Base-by-base conservation (phyloP, 2,113 vertebrate genomes). In the Epinephelus fuscoguttatus region DNA sequence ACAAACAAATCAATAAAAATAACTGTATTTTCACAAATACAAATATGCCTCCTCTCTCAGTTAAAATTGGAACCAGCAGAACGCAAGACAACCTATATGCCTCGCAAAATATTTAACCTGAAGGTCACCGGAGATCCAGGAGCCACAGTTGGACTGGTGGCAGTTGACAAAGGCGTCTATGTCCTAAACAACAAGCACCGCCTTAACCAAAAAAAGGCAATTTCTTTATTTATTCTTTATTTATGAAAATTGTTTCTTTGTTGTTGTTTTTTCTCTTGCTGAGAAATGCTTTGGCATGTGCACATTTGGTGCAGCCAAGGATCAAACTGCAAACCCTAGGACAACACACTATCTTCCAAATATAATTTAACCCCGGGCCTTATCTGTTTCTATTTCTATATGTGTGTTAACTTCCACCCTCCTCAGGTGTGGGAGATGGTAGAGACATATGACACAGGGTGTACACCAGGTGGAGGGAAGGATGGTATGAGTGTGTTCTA, bases 141-240 rank as follows among this genome's bases (percentile, higher is more conserved):
- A 0, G 94, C 96, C 60, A 87, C 33, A 8, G 94, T 96, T 42
- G 94, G 92, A 37, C 79, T 97, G 66, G 93, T 96, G 33, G 95
- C 93, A 2, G 93, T 96, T 59, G 95, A 96, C 87, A 96, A 96
- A 84, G 94, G 92, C 0, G 88, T 96, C 42, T 94, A 91, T 6
- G 78, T 91, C 21, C 81, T 96, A 25, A 96, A 94, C 75, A 78
- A 78, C 87, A 92, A 96, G 85, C 86, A 94, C 81, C 93, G 92
- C 45, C 92, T 97, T 69, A 96, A 95, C 7, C 96, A 96, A 90
- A 94, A 90, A 70, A 96, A 96, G 95, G 96, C 59, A 61, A 80
- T 13, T 70, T 49, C 18, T 40, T 37, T 12, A 13, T 17, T 47
- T 25, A 1, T n/a, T 56, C 19, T 47, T 42, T 60, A 3, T 33